Conservation (phyloP, 2,113 vertebrate genomes). For the Onychorhynchus coronatus region DNA sequence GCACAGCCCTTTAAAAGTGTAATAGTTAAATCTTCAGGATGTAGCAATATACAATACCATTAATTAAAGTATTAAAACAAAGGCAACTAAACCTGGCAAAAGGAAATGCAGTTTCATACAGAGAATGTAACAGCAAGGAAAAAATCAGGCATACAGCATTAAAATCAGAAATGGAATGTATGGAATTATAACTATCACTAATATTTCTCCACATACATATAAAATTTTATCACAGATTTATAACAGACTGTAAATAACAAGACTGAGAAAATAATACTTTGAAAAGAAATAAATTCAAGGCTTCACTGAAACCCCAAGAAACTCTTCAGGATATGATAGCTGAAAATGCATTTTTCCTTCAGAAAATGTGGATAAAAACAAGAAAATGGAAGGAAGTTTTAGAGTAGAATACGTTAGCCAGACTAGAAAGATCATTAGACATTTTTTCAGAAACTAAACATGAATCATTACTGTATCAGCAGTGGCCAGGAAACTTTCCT, state of each 20-base stretch:
- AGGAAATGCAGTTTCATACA: slow-evolving; percentile 20
- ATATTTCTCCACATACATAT: neutral
- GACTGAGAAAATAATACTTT: neutral
- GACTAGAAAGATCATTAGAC: neutral
- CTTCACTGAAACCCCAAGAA: neutral
- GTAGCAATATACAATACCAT: slow-evolving; percentile 25
- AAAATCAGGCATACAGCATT: slow-evolving; percentile 19
- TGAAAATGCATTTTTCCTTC: neutral
- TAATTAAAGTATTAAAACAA: slow-evolving; percentile 68
- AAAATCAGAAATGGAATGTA: neutral
- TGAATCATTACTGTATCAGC: neutral
- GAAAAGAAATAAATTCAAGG: neutral
- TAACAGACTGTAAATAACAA: neutral
- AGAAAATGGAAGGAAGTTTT: neutral
- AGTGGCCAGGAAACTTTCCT: neutral
- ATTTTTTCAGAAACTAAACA: neutral
- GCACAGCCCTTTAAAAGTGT: neutral
- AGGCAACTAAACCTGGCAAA: slow-evolving; percentile 56
- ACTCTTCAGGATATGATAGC: neutral
- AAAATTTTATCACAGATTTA: neutral
- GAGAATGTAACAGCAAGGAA: slow-evolving; percentile 51
- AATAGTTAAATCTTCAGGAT: slow-evolving; percentile 30
- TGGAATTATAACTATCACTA: neutral
- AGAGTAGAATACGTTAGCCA: neutral
- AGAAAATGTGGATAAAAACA: neutral